phyloP scores from a whole-genome alignment of 2,113 vertebrate species.

The Sclerurus mexicanus region DNA sequence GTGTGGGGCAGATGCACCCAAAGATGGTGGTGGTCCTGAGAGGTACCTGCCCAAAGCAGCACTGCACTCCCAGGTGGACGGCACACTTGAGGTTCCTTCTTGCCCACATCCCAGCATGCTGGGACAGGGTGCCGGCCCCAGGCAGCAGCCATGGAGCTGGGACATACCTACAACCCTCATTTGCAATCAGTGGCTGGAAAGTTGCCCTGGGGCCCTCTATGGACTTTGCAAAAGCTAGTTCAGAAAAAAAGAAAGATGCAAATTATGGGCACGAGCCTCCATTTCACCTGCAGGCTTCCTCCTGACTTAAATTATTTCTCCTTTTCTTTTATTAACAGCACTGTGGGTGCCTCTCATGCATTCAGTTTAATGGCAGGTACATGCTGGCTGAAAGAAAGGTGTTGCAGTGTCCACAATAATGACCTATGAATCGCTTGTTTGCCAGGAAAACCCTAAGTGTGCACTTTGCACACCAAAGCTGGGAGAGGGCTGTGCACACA shows the following conservation, averaged over 20 bases:
- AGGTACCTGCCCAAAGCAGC: background rate
- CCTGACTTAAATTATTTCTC: background rate
- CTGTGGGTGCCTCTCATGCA: background rate
- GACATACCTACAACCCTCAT: background rate
- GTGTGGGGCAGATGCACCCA: background rate
- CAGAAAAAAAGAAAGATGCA: background rate
- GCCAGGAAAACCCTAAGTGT: background rate
- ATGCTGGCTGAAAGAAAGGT: background rate
- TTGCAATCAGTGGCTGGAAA: background rate
- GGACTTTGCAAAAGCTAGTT: background rate
- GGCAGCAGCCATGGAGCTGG: rapidly evolving
- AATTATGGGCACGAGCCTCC: background rate
- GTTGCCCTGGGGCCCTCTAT: background rate
- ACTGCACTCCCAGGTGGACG: background rate
- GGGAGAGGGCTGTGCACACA: background rate
- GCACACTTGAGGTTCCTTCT: background rate
- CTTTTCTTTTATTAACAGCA: background rate
- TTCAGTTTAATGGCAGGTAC: background rate
- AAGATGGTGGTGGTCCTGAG: background rate
- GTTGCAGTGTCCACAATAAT: background rate
- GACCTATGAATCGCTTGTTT: background rate
- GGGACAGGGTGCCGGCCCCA: background rate
- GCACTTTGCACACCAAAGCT: background rate
- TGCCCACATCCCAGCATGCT: rapidly evolving
- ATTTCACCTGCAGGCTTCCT: background rate